A percentile compares a stretch with the other conserved stretches of the same genome.
Conservation (phyloP, 2,113 vertebrate species). For the Sitta europaea region DNA sequence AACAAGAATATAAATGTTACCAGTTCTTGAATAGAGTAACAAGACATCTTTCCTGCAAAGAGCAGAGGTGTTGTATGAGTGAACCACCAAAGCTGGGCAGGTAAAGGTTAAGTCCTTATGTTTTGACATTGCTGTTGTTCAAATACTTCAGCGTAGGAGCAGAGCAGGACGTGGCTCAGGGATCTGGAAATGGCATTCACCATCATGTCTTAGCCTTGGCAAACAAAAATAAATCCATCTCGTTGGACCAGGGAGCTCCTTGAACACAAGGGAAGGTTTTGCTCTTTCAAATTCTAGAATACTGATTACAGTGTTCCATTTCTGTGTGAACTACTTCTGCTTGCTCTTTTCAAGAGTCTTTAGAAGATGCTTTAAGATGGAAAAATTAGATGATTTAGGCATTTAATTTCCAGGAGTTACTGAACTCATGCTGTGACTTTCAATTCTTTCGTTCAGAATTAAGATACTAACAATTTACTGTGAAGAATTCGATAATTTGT, state of each 20-base stretch:
- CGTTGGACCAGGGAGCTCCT: background rate
- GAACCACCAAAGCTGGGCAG: background rate
- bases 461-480: background rate
- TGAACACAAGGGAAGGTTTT: background rate
- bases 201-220: background rate
- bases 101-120: background rate
- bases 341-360: background rate
- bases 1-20: background rate
- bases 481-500: background rate
- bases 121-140: background rate
- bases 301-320: background rate
- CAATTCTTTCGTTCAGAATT: background rate
- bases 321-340: background rate
- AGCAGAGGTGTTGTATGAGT: background rate
- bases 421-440: background rate
- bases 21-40: background rate
- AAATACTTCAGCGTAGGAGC: background rate
- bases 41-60: background rate
- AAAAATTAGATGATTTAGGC: background rate
- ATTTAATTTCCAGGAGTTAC: background rate
- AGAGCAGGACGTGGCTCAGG: accelerated
- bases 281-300: background rate
- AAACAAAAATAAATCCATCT: background rate
- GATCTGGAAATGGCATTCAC: background rate
- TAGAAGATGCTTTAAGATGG: background rate